A percentile compares a stretch with the other conserved stretches of the same genome.
Conservation (phyloP, 2,113 vertebrate species). For the Amblyopsis rosae region DNA sequence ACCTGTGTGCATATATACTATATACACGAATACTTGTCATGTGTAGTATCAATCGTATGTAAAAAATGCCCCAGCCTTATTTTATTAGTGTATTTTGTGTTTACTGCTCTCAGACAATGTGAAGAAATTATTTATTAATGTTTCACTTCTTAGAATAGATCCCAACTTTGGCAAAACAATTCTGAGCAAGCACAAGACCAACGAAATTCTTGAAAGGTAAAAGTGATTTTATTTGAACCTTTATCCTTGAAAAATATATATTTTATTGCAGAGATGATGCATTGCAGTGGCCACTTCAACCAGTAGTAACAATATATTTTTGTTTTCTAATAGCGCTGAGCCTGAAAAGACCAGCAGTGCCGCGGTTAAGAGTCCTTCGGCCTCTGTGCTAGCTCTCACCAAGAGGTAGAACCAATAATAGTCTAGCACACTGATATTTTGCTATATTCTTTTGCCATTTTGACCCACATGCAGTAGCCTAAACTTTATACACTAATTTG, state of each 20-base stretch:
- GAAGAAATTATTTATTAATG: not conserved
- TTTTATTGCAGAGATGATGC: not conserved
- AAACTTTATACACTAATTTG: not conserved
- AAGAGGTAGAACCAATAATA: slow-evolving; percentile 59
- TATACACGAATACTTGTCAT: not conserved
- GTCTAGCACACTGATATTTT: not conserved
- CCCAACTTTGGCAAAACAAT: slow-evolving; percentile 84
- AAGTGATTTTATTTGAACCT: not conserved
- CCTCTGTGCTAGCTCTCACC: slow-evolving; percentile 61
- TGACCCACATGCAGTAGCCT: not conserved
- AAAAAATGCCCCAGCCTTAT: not conserved
- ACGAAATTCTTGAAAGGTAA: slow-evolving; percentile 62
- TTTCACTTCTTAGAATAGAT: slow-evolving; percentile 76
- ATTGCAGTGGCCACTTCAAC: too few relatives aligned
- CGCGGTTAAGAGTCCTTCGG: slow-evolving; percentile 7
- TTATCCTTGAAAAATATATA: not conserved
- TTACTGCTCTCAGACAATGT: slow-evolving; percentile 4
- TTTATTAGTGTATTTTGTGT: not conserved
- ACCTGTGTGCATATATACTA: not conserved
- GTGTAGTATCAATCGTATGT: too few relatives aligned
- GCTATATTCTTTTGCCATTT: not conserved
- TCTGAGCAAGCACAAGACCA: slow-evolving; percentile 48
- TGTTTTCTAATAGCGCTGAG: slow-evolving; percentile 23
- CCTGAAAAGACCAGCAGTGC: slow-evolving; percentile 31
- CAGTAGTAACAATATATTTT: not conserved